Conservation (phyloP, 2,797 vertebrate genomes). For the Spinus pinus region DNA sequence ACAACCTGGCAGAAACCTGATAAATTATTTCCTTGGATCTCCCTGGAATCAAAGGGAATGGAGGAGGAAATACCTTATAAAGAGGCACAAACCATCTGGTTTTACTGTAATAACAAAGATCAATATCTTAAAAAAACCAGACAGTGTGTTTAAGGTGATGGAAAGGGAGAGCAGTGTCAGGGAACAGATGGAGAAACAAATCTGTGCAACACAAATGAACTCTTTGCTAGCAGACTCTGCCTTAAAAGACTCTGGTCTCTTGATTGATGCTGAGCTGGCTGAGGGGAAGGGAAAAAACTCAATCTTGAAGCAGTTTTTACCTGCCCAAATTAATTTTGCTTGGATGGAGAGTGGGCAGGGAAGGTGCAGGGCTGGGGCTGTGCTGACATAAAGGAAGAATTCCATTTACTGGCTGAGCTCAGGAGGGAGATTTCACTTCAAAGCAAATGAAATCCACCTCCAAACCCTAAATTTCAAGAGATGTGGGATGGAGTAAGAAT, state of each 20-base stretch:
- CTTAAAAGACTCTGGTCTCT: neutral
- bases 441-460: constrained; percentile 11
- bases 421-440: neutral
- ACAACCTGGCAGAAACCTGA: neutral
- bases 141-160: neutral
- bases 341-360: neutral
- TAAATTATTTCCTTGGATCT: neutral
- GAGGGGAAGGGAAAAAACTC: neutral
- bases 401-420: neutral
- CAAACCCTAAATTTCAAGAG: neutral
- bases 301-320: neutral
- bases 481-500: neutral
- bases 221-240: neutral
- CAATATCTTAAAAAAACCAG: neutral
- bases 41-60: neutral
- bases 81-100: constrained; percentile 19
- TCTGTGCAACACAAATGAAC: constrained; percentile 7
- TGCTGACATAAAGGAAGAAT: neutral
- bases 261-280: neutral
- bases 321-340: neutral
- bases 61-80: neutral
- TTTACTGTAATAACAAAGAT: neutral
- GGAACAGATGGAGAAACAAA: neutral
- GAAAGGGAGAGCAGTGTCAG: neutral
- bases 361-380: neutral